Evolutionary conservation across 1,140 invertebrate genomes (phyloP), one percentile per base, ranked within the genome.

Genomic region (Drosophila novamexicana): DNA sequence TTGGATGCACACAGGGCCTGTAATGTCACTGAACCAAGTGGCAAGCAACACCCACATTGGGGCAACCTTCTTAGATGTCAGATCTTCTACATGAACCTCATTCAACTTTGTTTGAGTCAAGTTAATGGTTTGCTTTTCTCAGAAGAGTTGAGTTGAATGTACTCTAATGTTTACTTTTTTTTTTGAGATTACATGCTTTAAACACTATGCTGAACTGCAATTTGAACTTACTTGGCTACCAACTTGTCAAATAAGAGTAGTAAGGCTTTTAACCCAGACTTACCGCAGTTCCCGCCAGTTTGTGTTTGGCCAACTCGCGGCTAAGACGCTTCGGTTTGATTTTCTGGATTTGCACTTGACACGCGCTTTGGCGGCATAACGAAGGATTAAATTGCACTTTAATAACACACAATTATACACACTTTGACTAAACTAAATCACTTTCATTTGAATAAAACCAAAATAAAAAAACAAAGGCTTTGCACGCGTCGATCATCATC

Each of bases 11-110:
- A 50, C 3, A 40, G 40, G 45, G 32, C 36, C 1, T 49, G 32
- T 57, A 61, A 57, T 76, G 61, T 76, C 68, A 76, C 16, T 76
- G 62, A 76, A 73, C 70, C 58, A 59, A 61, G n/a, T 0, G 9
- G 12, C 18, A 61, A 40, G 14, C 34, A 58, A 39, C 70, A 68
- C 70, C 70, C 70, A 73, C 70, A 67, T 68, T 53, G 56, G 29
- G 18, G 1, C 42, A 14, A 7, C 34, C 22, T 42, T 37, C 18
- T n/a, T 54, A 36, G 12, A 42, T 10, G 12, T 14, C 40, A 36
- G 10, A 22, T 29, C 2, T 40, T 14, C n/a, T 0, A 22, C 40
- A 39, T 73, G 56, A 73, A 61, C 56, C 39, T 16, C 36, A 40
- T 53, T 73, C 16, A 73, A 73, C 70, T 68, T 47, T 59, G 37